Evolutionary conservation across 1,140 invertebrate genomes (phyloP), one percentile per base, ranked within the genome.

Genomic region (Odontomachus brunneus): DNA sequence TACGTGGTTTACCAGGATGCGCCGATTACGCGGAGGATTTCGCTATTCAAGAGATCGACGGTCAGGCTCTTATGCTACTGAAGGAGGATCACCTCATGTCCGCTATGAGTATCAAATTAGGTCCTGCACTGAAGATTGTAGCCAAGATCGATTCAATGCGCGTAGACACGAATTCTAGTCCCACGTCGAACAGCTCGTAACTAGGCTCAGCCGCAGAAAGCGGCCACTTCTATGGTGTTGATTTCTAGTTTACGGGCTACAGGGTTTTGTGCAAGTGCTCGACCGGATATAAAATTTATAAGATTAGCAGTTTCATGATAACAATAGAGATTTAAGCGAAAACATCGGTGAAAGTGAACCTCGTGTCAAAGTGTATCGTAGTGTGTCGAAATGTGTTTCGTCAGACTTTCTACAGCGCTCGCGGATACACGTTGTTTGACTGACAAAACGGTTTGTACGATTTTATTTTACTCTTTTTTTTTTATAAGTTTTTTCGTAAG

Each of bases 21-120:
- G 95, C 96, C 1, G 97, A 98, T 88, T 99, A 99, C 91, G 98
- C 98, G 0, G 98, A 99, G 91, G 98, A 99, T 92, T 99, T 99
- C 94, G 96, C 97, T 0, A 96, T 97, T 69, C 98, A 99, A 92
- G 98, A 99, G 94, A 99, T 99, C 85, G 98, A 99, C 91, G 98
- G 98, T 0, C 98, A 99, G 91, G 98, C 98, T 7, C 93, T 99
- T 24, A 96, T 99, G 95, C 94, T 99, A 60, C 96, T 99, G n/a
- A 98, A 98, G 92, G 98, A 98, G 83, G 98, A 99, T 90, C 98
- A 99, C 94, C 94, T 99, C 12, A 99, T 99, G 95, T 97, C 97
- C 38, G 97, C 98, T 4, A 98, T 99, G 96, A 97, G 96, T 49
- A 99, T 99, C 95, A 99, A 99, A 91, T 95, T 99, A 0, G 98